These are phyloP conservation scores for Megathymus violae DNA, from an alignment of 1,140 invertebrate species.

Conservation along the genomic window DNA sequence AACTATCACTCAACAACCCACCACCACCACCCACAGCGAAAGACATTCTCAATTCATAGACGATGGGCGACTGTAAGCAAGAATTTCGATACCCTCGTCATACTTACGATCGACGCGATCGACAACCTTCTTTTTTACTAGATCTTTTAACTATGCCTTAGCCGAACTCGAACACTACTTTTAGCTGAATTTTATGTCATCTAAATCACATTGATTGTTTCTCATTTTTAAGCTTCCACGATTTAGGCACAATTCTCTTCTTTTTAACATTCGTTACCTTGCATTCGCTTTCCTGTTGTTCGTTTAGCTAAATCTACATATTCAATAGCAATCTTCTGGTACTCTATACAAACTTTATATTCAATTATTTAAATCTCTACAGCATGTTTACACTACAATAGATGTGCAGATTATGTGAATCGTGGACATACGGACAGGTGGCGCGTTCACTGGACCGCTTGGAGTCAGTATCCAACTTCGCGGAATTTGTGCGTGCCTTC, in stretches of 20 bases:
- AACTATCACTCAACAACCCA: constrained; percentile 31
- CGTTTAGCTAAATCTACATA: constrained; percentile 27
- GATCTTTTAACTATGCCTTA: constrained; percentile 19
- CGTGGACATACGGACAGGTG: constrained; percentile 81
- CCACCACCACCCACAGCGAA: constrained; percentile 28
- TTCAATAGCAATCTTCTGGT: constrained; percentile 13
- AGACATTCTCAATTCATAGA: constrained; percentile 29
- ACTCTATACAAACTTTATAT: constrained; percentile 3
- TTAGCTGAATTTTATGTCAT: constrained; percentile 22
- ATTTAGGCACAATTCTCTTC: constrained; percentile 17
- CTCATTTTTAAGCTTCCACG: constrained; percentile 33
- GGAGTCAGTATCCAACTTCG: constrained; percentile 98
- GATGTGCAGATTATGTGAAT: constrained; percentile 19
- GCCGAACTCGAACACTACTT: constrained; percentile 10
- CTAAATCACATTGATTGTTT: constrained; percentile 21
- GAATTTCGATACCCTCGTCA: constrained; percentile 21
- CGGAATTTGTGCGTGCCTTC: constrained; percentile 99
- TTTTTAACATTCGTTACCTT: constrained; percentile 26
- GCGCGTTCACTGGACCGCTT: constrained; percentile 92
- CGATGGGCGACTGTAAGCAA: constrained; percentile 24
- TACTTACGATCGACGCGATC: constrained; percentile 5
- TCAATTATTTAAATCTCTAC: not conserved
- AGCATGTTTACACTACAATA: constrained; percentile 5
- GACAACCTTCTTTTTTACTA: constrained; percentile 10
- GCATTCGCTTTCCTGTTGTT: constrained; percentile 26